Evolutionary conservation across 2,888 invertebrate genomes (phyloP).

Genomic region (Ischnura elegans): DNA sequence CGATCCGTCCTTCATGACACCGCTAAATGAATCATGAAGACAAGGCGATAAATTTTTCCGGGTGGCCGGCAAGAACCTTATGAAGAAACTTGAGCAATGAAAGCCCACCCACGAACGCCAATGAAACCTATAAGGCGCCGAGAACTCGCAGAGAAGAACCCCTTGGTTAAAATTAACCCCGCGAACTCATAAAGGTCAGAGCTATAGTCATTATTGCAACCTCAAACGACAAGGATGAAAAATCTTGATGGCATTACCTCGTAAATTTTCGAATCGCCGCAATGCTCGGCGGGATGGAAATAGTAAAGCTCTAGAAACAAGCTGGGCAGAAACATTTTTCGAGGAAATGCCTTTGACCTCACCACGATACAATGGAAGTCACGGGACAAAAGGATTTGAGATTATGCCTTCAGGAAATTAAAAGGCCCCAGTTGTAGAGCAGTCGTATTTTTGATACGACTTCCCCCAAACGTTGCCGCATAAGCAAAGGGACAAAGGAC

Average conservation of each 20-base stretch:
- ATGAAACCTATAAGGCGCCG: background rate
- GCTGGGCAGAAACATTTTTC: background rate
- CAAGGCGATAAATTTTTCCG: background rate
- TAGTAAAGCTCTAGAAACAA: background rate
- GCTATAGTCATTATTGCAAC: background rate
- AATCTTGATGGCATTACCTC: background rate
- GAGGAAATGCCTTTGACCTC: background rate
- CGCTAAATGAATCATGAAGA: background rate
- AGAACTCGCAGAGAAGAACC: background rate
- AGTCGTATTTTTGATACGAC: background rate
- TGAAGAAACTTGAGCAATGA: background rate
- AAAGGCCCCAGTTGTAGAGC: background rate
- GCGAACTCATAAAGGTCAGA: background rate
- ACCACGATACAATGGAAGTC: background rate
- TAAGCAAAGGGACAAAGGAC: background rate
- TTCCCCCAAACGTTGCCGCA: background rate
- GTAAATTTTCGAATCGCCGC: background rate
- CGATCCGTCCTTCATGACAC: too few relatives aligned
- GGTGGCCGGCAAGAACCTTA: background rate
- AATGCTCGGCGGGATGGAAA: background rate
- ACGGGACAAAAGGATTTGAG: background rate
- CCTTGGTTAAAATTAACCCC: background rate
- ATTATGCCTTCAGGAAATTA: background rate
- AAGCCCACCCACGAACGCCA: background rate
- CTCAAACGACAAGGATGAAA: background rate